Conservation (phyloP, 2,797 vertebrate genomes). For the Girardinus metallicus region DNA sequence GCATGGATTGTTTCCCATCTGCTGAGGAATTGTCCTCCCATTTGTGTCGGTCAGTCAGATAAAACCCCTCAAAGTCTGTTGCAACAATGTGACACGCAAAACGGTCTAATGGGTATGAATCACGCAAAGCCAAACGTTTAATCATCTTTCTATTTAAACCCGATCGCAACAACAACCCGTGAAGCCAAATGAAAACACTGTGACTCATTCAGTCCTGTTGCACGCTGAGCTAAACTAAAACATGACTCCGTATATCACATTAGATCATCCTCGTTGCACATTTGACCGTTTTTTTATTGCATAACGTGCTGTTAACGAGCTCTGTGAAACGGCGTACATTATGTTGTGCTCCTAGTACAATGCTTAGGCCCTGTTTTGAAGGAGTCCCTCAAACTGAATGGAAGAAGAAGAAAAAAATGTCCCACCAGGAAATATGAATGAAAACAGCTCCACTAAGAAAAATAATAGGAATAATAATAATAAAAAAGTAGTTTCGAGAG, state of each 20-base stretch:
- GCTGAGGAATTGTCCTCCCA: not conserved
- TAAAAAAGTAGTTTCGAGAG: constrained; percentile 41
- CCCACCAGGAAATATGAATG: constrained; percentile 76
- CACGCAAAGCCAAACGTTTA: constrained; percentile 9
- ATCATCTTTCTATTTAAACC: constrained; percentile 36
- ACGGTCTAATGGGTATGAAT: not conserved
- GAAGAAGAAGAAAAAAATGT: not conserved
- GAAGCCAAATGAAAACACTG: constrained; percentile 38
- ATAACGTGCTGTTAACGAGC: constrained; percentile 37
- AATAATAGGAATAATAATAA: too few relatives aligned
- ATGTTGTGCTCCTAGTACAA: constrained; percentile 37
- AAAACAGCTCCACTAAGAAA: constrained; percentile 56
- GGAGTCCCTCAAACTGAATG: constrained; percentile 44
- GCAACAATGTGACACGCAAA: not conserved
- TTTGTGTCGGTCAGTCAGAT: not conserved
- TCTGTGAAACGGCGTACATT: constrained; percentile 43
- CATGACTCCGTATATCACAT: constrained; percentile 36
- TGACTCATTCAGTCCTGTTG: constrained; percentile 43
- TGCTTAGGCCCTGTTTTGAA: constrained; percentile 59
- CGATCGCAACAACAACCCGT: constrained; percentile 57
- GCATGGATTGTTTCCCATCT: not conserved
- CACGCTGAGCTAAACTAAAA: constrained; percentile 40
- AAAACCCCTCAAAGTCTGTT: not conserved
- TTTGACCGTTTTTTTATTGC: constrained; percentile 42
- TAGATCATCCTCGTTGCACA: constrained; percentile 38